phyloP scores from a whole-genome alignment of 1,140 invertebrate genomes.

The Rhopalosiphum padi region DNA sequence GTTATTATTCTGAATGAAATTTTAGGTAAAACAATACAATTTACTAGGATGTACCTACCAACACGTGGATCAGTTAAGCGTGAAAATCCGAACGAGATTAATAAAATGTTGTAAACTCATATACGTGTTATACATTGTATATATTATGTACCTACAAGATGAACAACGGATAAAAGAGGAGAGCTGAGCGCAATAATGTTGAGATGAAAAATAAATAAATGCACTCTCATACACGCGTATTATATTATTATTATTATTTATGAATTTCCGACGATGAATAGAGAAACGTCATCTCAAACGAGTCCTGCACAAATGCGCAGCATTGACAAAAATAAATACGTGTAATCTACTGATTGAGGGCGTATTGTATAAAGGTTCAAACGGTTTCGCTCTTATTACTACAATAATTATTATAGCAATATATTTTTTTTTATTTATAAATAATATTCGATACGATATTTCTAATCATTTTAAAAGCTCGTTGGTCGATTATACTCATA shows the following conservation, averaged over 20 bases:
- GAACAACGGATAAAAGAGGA: background rate
- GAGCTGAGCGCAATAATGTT: background rate
- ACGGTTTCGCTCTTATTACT: constrained; percentile 36
- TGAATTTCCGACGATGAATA: background rate
- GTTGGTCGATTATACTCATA: background rate
- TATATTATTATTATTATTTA: constrained; percentile 18
- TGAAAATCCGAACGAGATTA: background rate
- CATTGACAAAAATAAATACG: constrained; percentile 37
- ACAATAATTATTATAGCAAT: constrained; percentile 30
- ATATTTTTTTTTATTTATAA: background rate
- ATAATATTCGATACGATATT: constrained; percentile 7
- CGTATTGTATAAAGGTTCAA: constrained; percentile 29
- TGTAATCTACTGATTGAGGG: constrained; percentile 33
- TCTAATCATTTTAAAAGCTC: constrained; percentile 47
- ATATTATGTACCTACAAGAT: background rate
- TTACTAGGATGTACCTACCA: background rate
- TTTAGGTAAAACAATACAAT: background rate
- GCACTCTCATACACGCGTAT: background rate
- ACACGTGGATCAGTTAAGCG: background rate
- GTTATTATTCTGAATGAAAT: background rate
- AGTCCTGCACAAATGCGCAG: background rate
- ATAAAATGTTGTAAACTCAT: background rate
- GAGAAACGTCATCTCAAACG: constrained; percentile 37
- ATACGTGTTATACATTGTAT: background rate
- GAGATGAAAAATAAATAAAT: background rate